These are phyloP conservation scores for Cheirogaleus major DNA, from an alignment of 2,797 vertebrate genomes.

Conservation along the genomic window DNA sequence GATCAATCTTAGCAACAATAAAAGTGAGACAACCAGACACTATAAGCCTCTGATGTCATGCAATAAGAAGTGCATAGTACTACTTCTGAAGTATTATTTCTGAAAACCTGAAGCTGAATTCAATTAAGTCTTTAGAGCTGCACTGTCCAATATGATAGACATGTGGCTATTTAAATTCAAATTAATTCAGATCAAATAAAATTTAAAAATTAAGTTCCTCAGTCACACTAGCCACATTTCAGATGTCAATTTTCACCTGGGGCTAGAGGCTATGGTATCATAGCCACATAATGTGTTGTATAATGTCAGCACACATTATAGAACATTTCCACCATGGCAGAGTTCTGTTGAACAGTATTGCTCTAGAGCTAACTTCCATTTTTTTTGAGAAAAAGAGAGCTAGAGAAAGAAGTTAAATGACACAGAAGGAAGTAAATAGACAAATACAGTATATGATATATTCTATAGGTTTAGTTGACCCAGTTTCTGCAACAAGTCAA, in stretches of 20 bases:
- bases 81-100: neutral
- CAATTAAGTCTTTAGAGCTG: neutral
- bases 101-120: conserved; percentile 29
- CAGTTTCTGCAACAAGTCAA: neutral
- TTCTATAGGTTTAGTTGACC: conserved; percentile 4
- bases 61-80: neutral
- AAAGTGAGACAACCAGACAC: neutral
- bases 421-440: conserved; percentile 20
- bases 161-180: neutral
- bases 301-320: neutral
- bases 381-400: neutral
- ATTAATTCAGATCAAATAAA: conserved; percentile 14
- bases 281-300: too few species aligned
- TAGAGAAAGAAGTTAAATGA: conserved; percentile 20
- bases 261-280: neutral
- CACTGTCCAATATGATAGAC: neutral
- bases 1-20: neutral
- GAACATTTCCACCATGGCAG: neutral
- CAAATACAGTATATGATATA: neutral
- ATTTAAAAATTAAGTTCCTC: neutral
- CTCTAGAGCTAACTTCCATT: neutral
- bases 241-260: neutral
- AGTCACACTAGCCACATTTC: neutral
- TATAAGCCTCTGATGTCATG: neutral
- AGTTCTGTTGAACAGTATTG: neutral